Base-by-base conservation (phyloP, 2,888 invertebrate genomes). In the Drosophila robusta region DNA sequence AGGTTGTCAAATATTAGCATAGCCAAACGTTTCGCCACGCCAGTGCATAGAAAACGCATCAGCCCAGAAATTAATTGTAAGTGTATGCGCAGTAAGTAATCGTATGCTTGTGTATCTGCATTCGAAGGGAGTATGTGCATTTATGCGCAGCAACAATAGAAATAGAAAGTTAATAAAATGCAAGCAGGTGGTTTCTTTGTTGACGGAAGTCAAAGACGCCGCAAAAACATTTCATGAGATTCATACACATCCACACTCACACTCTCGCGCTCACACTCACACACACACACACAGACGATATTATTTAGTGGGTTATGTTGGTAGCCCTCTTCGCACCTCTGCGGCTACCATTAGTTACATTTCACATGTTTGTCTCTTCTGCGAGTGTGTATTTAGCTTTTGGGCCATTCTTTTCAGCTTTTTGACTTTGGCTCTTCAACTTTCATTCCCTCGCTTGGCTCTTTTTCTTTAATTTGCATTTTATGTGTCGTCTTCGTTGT, bases 111-210 rank as follows among this genome's bases (percentile, higher is more conserved):
- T 44, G 4, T 69, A 9, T 68, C n/a, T 7, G 6, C 26, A 29
- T 9, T 4, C 11, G 0, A 29, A 29, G 8, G 8, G 36, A 14
- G 11, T 34, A 34, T 9, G 3, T 41, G 71, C 62, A 47, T 16
- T 34, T 46, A 55, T 14, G 66, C 60, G 65, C 57, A 70, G 57
- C 74, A 82, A 71, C 60, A 76, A 78, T 57, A 74, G 82, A 82
- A 82, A 85, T 75, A 82, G 82, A 82, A 82, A 82, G 82, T 72
- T 85, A 55, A 73, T 67, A 46, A 81, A 78, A 70, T 81, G 85
- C 72, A 77, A 47, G 54, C 70, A 57, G 42, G 44, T 60, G 49
- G 45, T 44, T 50, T 66, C 70, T 80, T 80, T 83, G 87, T 83
- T 83, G 87, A 79, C 83, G 87, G 83, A 83, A 83, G 79, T 84